Evolutionary conservation across 2,113 vertebrate genomes (phyloP).

Genomic region (Bagarius yarrelli): DNA sequence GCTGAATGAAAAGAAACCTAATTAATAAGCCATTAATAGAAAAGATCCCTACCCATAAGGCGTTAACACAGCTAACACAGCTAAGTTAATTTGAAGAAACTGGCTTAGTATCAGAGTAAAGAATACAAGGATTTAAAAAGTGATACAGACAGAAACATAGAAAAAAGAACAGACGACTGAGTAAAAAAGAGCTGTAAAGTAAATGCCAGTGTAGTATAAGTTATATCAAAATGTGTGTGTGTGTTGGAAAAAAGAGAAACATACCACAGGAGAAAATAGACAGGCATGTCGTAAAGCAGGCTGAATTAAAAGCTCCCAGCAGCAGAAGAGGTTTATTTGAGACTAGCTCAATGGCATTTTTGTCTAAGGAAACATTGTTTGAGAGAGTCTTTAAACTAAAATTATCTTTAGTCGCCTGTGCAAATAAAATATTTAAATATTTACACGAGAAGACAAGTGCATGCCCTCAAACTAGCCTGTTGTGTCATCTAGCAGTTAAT

Average conservation of each 20-base stretch:
- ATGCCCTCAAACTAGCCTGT: too few relatives aligned
- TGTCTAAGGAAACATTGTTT: background rate
- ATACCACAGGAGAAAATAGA: background rate
- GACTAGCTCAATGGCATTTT: background rate
- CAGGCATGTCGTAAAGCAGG: slow-evolving; percentile 2
- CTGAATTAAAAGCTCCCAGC: background rate
- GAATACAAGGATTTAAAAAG: background rate
- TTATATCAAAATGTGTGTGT: background rate
- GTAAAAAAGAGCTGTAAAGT: background rate
- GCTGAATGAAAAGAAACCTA: slow-evolving; percentile 83
- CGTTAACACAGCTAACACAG: slow-evolving; percentile 66
- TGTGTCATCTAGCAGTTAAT: slow-evolving; percentile 47
- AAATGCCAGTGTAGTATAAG: background rate
- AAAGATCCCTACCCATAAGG: slow-evolving; percentile 54
- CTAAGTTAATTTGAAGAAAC: slow-evolving; percentile 10
- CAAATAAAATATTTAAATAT: background rate
- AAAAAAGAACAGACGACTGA: background rate
- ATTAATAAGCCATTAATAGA: slow-evolving; percentile 74
- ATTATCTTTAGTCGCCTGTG: background rate
- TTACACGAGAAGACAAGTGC: background rate
- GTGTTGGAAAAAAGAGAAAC: slow-evolving; percentile 1
- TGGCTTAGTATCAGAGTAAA: slow-evolving; percentile 5
- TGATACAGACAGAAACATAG: slow-evolving; percentile 1
- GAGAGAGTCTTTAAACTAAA: background rate
- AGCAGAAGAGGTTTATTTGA: slow-evolving; percentile 1